phyloP scores from a whole-genome alignment of 2,888 invertebrate genomes.

The Cheilosia grossa region DNA sequence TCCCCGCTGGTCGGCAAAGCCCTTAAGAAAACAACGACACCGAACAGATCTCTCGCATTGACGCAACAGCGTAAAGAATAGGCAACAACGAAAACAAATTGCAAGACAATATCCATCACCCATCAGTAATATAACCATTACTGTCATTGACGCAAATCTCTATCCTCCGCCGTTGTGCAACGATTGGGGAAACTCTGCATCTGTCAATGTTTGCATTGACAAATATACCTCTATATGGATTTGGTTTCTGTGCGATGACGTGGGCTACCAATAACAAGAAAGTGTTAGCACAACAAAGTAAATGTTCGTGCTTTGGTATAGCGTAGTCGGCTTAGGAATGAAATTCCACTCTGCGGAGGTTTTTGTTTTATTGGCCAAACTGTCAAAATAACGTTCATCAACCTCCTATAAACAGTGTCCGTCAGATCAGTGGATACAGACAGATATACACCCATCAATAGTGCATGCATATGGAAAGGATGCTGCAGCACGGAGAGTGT shows the following conservation, averaged over 20 bases:
- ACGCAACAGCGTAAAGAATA: constrained; percentile 46
- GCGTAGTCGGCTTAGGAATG: constrained; percentile 32
- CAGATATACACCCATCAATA: constrained; percentile 9
- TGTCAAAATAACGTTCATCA: constrained; percentile 49
- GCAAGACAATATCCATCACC: constrained; percentile 33
- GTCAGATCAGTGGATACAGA: neutral
- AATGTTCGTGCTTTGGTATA: constrained; percentile 57
- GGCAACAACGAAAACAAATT: constrained; percentile 27
- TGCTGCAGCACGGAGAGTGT: neutral
- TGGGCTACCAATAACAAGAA: constrained; percentile 23
- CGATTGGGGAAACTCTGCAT: constrained; percentile 48
- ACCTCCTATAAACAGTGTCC: constrained; percentile 16
- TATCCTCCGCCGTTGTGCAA: constrained; percentile 12
- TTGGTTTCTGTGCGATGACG: constrained; percentile 39
- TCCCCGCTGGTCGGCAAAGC: constrained; percentile 1
- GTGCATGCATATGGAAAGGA: constrained; percentile 22
- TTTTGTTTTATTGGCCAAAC: constrained; percentile 1
- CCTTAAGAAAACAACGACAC: constrained; percentile 10
- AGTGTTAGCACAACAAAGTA: constrained; percentile 32
- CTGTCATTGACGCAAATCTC: constrained; percentile 65
- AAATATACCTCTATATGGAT: neutral
- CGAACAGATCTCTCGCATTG: constrained; percentile 18
- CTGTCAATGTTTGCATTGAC: constrained; percentile 53
- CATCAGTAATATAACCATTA: constrained; percentile 40
- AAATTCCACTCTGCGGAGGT: constrained; percentile 5